Conservation (phyloP, 2,797 vertebrate genomes). For the Graptemys geographica region DNA sequence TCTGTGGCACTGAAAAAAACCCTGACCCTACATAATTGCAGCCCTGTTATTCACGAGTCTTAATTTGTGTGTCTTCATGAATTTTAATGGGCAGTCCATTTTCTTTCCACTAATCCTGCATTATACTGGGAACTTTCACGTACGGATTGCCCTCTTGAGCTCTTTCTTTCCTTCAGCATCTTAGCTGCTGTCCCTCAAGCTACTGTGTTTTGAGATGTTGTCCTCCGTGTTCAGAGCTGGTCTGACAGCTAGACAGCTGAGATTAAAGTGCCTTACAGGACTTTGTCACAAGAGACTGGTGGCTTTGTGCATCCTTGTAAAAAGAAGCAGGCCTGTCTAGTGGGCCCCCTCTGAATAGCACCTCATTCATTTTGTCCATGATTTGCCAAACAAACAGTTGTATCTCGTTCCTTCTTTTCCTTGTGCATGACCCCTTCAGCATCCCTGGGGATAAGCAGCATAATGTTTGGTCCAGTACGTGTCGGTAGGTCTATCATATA, state of each 20-base stretch:
- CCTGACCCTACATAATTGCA: constrained; percentile 56
- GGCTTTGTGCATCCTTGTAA: neutral
- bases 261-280: constrained; percentile 9
- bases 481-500: neutral
- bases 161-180: constrained; percentile 26
- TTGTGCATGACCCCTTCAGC: neutral
- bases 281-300: neutral
- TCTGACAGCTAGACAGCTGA: neutral
- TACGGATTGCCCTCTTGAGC: constrained; percentile 37
- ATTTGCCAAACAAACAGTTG: neutral
- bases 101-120: constrained; percentile 67
- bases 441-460: accelerated
- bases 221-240: constrained; percentile 7
- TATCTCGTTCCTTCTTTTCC: neutral
- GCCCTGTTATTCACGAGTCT: constrained; percentile 73
- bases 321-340: neutral
- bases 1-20: constrained; percentile 59
- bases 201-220: constrained; percentile 34
- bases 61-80: constrained; percentile 74
- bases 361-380: neutral
- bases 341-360: neutral
- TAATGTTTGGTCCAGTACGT: neutral
- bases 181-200: neutral
- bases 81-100: constrained; percentile 79
- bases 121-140: constrained; percentile 61